Percentiles rank a stretch among this genome's conserved stretches.
phyloP scores from a whole-genome alignment of 2,113 vertebrate genomes.

The Tor tambroides region DNA sequence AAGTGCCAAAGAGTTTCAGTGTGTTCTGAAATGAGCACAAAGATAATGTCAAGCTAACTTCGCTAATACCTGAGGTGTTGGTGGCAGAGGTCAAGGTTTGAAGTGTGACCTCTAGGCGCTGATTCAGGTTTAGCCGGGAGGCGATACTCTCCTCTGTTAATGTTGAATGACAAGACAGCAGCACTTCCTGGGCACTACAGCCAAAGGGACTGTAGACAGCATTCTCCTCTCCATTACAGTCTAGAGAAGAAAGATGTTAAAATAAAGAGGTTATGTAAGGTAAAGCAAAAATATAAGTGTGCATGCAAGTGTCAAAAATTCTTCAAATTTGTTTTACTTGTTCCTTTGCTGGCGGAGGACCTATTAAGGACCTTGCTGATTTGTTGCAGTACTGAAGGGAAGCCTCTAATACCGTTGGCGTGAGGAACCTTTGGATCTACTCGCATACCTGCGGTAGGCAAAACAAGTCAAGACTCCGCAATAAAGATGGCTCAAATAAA shows the following conservation, averaged over 20 bases:
- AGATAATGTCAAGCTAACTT: constrained; percentile 26
- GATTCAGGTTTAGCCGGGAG: constrained; percentile 74
- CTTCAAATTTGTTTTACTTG: constrained; percentile 80
- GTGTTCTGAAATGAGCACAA: background rate
- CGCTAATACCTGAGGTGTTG: constrained; percentile 74
- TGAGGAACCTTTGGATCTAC: constrained; percentile 71
- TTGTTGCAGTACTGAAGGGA: constrained; percentile 87
- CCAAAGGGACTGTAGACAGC: constrained; percentile 76
- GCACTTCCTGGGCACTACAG: constrained; percentile 84
- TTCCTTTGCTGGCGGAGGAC: constrained; percentile 70
- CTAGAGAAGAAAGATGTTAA: constrained; percentile 44
- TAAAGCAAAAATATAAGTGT: background rate
- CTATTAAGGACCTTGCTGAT: constrained; percentile 92
- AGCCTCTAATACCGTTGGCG: constrained; percentile 83
- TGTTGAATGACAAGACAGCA: constrained; percentile 81
- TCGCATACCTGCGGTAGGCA: constrained; percentile 73
- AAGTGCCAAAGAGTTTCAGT: background rate
- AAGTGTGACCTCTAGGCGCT: constrained; percentile 81
- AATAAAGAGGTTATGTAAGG: background rate
- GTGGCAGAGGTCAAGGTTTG: constrained; percentile 76
- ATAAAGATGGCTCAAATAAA: background rate
- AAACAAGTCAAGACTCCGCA: background rate
- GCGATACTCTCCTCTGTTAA: constrained; percentile 85
- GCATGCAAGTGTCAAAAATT: background rate
- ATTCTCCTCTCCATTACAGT: constrained; percentile 70